A percentile compares a stretch with the other conserved stretches of the same genome.
Conservation (phyloP, 2,797 vertebrate genomes). For the Notolepis coatsorum region DNA sequence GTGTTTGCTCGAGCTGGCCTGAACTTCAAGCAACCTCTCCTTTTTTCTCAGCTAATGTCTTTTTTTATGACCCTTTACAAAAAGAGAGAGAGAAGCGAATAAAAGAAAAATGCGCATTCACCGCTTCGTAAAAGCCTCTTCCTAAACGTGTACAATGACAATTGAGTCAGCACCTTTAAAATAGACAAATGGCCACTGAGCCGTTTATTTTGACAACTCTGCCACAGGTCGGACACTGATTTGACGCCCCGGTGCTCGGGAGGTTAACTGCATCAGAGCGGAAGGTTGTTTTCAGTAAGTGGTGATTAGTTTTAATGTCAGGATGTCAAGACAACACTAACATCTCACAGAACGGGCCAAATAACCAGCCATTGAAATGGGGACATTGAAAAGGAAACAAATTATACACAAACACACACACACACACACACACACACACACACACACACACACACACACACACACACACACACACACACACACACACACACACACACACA, state of each 20-base stretch:
- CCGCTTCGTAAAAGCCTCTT: background rate
- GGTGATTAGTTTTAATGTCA: slow-evolving; percentile 50
- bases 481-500: slow-evolving; percentile 18
- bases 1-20: slow-evolving; percentile 18
- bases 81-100: background rate
- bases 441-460: slow-evolving; percentile 6
- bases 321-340: slow-evolving; percentile 51
- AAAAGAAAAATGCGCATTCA: no score
- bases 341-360: background rate
- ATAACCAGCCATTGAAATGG: slow-evolving; percentile 20
- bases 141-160: background rate
- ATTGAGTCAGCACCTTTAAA: background rate
- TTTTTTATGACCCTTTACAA: background rate
- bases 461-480: background rate
- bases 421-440: background rate
- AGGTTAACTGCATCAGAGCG: slow-evolving; percentile 47
- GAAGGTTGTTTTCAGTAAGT: slow-evolving; percentile 37
- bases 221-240: background rate
- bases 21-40: background rate
- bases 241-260: background rate
- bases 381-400: no score
- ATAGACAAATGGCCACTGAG: background rate
- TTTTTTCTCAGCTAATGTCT: background rate
- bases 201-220: background rate
- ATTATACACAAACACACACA: background rate